A percentile compares a stretch with the other conserved stretches of the same genome.
These are phyloP conservation scores for Brenthis ino DNA, from an alignment of 2,888 invertebrate genomes.

Conservation along the genomic window DNA sequence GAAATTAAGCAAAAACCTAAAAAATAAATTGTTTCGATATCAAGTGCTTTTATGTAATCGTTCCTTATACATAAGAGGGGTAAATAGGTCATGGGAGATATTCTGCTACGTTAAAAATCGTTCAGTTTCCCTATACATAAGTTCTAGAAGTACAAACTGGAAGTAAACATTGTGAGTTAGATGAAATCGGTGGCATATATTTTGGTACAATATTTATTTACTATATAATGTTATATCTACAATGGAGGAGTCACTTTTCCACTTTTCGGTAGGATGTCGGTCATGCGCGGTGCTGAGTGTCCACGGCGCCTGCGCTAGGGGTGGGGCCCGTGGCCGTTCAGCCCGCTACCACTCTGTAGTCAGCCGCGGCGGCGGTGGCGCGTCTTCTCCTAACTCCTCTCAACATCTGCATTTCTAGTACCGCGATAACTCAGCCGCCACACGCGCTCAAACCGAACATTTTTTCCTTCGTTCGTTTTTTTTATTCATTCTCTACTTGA, in stretches of 20 bases:
- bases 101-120: not conserved
- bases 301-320: constrained; percentile 74
- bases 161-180: constrained; percentile 58
- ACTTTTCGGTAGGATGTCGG: constrained; percentile 79
- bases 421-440: constrained; percentile 69
- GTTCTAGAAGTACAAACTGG: constrained; percentile 30
- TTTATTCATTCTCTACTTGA: constrained; percentile 53
- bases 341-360: constrained; percentile 77
- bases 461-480: constrained; percentile 61
- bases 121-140: not conserved
- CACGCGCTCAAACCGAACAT: constrained; percentile 58
- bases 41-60: constrained; percentile 16
- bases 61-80: constrained; percentile 1
- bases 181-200: constrained; percentile 68
- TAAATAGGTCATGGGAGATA: constrained; percentile 23
- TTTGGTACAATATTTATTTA: constrained; percentile 78
- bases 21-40: constrained; percentile 17
- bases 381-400: constrained; percentile 59
- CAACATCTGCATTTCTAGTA: constrained; percentile 50
- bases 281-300: constrained; percentile 67
- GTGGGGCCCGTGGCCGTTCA: constrained; percentile 72
- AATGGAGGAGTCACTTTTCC: constrained; percentile 81
- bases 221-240: constrained; percentile 79
- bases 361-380: constrained; percentile 73
- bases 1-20: constrained; percentile 37